A percentile compares a stretch with the other conserved stretches of the same genome.
Evolutionary conservation across 2,888 invertebrate genomes (phyloP).

Genomic region (Phengaris alcon): DNA sequence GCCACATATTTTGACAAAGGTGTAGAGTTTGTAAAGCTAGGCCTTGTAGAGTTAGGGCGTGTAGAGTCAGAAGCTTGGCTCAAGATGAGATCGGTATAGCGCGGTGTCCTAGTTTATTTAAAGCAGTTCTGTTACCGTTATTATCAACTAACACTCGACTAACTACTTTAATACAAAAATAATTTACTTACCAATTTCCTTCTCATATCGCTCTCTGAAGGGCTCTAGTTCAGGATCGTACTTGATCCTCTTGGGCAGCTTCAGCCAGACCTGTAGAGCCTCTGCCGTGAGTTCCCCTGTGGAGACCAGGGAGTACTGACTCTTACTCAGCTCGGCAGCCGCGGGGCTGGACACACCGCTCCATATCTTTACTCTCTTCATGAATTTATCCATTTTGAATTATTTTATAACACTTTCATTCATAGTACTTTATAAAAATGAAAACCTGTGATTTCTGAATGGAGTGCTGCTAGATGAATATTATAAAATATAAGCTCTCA

Average conservation of each 20-base stretch:
- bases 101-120: too few relatives aligned
- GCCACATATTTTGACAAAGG: too few relatives aligned
- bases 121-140: too few relatives aligned
- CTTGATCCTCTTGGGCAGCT: conserved; percentile 82
- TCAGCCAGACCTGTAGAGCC: conserved; percentile 82
- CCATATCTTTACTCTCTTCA: conserved; percentile 56
- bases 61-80: too few relatives aligned
- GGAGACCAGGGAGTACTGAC: conserved; percentile 71
- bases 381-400: conserved; percentile 52
- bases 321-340: conserved; percentile 66
- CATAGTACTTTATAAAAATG: not conserved
- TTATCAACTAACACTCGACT: too few relatives aligned
- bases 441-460: not conserved
- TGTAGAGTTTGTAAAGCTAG: too few relatives aligned
- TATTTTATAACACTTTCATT: conserved; percentile 21
- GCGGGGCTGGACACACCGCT: conserved; percentile 51
- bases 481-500: not conserved
- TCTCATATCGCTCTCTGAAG: conserved; percentile 77
- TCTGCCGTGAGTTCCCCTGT: conserved; percentile 78
- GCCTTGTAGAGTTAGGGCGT: too few relatives aligned
- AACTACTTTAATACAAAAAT: too few relatives aligned
- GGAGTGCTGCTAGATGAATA: conserved; percentile 22
- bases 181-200: conserved; percentile 61
- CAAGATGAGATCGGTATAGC: too few relatives aligned
- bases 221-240: conserved; percentile 82